These are phyloP conservation scores for Octomys mimax DNA, from an alignment of 2,797 vertebrate genomes.

Conservation along the genomic window DNA sequence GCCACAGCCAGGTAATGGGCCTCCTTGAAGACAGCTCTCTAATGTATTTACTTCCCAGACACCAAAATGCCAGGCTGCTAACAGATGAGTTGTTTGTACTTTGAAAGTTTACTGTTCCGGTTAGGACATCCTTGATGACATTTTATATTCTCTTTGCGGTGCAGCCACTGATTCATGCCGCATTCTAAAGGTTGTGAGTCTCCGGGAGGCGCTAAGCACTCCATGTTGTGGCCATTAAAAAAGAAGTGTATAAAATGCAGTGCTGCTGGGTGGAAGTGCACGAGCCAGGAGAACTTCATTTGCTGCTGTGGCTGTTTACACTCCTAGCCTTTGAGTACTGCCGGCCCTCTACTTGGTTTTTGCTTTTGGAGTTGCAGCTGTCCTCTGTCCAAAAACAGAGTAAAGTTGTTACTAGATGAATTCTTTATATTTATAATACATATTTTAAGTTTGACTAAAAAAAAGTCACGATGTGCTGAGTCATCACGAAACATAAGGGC, in stretches of 20 bases:
- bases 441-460: constrained; percentile 63
- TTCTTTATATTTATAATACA: constrained; percentile 51
- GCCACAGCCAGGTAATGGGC: constrained; percentile 58
- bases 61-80: constrained; percentile 78
- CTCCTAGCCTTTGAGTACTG: constrained; percentile 70
- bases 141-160: constrained; percentile 74
- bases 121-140: constrained; percentile 76
- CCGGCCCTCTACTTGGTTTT: constrained; percentile 40
- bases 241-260: constrained; percentile 64
- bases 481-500: background rate
- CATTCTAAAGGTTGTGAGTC: constrained; percentile 76
- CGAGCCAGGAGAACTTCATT: constrained; percentile 76
- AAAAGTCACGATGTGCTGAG: constrained; percentile 12
- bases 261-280: constrained; percentile 53
- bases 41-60: constrained; percentile 78
- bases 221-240: constrained; percentile 68
- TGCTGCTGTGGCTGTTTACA: background rate
- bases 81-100: constrained; percentile 82
- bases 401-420: constrained; percentile 35
- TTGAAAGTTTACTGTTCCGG: constrained; percentile 81
- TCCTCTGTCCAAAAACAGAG: constrained; percentile 50
- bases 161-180: constrained; percentile 71
- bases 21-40: constrained; percentile 66
- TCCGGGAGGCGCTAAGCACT: constrained; percentile 71
- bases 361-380: constrained; percentile 61